These are phyloP conservation scores for Hydrophis major DNA, from an alignment of 2,797 vertebrate species.

Conservation along the genomic window DNA sequence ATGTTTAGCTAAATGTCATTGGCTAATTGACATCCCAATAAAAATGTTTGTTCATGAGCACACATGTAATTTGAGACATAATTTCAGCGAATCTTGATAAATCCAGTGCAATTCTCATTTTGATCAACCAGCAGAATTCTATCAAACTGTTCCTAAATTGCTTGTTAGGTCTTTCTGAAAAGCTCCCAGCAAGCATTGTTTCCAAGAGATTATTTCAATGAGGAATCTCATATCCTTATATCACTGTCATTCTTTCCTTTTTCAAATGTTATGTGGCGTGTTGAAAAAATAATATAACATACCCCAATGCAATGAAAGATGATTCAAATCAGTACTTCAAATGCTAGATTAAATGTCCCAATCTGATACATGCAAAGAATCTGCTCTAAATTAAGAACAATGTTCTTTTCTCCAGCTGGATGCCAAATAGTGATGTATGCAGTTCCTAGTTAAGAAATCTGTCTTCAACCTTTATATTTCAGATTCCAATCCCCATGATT, in stretches of 20 bases:
- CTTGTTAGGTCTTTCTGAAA: background rate
- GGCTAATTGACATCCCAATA: slow-evolving; percentile 18
- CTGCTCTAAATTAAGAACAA: background rate
- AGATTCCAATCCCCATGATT: background rate
- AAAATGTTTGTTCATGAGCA: background rate
- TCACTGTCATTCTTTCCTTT: background rate
- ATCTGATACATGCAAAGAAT: background rate
- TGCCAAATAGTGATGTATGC: background rate
- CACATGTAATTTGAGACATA: background rate
- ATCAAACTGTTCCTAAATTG: background rate
- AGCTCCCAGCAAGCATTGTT: background rate
- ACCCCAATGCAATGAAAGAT: background rate
- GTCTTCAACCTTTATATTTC: background rate
- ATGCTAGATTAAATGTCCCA: background rate
- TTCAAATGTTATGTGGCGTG: background rate
- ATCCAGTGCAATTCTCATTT: background rate
- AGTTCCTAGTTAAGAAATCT: background rate
- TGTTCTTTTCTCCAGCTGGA: background rate
- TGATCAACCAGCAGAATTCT: background rate
- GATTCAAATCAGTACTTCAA: background rate
- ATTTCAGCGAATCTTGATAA: background rate
- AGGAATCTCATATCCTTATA: background rate
- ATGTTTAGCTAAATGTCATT: background rate
- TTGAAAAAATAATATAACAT: background rate
- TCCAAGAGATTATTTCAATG: background rate